Evolutionary conservation across 2,113 vertebrate genomes (phyloP), one percentile per base, ranked within the genome.

Genomic region (Pterocles orientalis): DNA sequence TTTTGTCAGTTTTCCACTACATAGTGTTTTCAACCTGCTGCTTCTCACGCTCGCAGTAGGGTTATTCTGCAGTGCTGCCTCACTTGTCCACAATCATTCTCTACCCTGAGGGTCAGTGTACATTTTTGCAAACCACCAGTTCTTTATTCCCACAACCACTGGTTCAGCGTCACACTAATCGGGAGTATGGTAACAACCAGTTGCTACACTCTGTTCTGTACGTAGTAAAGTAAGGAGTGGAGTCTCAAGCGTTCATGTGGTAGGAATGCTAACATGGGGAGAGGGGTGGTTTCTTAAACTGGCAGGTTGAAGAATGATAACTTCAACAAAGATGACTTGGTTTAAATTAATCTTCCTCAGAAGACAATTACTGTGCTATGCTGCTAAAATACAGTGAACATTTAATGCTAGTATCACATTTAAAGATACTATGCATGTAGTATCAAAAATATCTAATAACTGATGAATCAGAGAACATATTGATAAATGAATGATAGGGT

Each of bases 161-260:
- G 64, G 39, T 51, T 65, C 78, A 36, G 23, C 53, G 34, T 39
- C 39, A 57, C 34, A 13, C 36, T 41, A 61, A 62, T 45, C 3
- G 4, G 34, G 24, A 71, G 15, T 28, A 57, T 72, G 75, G 23
- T 31, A 54, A n/a, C 13, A 57, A 60, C 54, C 45, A 56, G 20
- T 53, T 71, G 36, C 15, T 88, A 66, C 70, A 58, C 60, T 90
- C 60, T 47, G 25, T 68, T 48, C n/a, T 62, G 7, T 39, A 10
- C 9, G 0, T 2, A 10, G 9, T 3, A 4, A 11, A 36, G 25
- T 3, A 4, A 76, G 54, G 58, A 48, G 45, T 45, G 34, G 33
- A n/a, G 25, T 43, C 16, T 93, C 56, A 50, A 2, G 20, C 71
- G 58, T 13, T 39, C 17, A 3, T 50, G 20, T 3, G 1, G 28